Conservation (phyloP, 2,797 vertebrate genomes). For the Falco peregrinus region DNA sequence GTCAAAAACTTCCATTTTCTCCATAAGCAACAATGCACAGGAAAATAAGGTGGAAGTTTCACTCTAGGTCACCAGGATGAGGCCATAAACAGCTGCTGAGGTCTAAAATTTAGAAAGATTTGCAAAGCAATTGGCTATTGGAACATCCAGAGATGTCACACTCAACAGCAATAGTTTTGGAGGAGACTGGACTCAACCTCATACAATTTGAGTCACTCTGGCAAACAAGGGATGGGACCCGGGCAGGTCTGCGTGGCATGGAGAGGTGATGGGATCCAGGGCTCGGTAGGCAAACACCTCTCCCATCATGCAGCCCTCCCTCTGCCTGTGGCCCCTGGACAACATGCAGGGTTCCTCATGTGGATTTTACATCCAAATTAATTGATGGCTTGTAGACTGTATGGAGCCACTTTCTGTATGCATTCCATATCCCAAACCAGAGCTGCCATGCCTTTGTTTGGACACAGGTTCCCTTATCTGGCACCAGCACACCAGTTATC, state of each 20-base stretch:
- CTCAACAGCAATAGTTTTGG: neutral
- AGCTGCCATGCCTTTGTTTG: neutral
- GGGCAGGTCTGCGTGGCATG: fast-evolving
- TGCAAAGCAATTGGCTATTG: neutral
- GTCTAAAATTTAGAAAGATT: neutral
- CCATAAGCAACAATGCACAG: neutral
- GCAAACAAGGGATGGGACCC: neutral
- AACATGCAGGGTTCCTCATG: fast-evolving
- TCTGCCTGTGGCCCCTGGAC: neutral
- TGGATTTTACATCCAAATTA: neutral
- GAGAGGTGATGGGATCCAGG: fast-evolving
- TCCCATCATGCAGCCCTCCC: neutral
- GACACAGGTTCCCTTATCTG: neutral
- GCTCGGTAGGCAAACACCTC: neutral
- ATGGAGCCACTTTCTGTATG: neutral
- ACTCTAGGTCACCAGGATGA: neutral
- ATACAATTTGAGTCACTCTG: neutral
- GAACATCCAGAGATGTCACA: neutral
- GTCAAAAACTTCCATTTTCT: neutral
- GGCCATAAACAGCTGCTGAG: neutral
- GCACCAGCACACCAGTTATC: fast-evolving
- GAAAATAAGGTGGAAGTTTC: neutral
- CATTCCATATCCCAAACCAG: fast-evolving
- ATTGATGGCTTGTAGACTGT: neutral
- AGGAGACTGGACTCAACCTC: neutral